Base-by-base conservation (phyloP, 2,797 vertebrate species). In the Varecia variegata region DNA sequence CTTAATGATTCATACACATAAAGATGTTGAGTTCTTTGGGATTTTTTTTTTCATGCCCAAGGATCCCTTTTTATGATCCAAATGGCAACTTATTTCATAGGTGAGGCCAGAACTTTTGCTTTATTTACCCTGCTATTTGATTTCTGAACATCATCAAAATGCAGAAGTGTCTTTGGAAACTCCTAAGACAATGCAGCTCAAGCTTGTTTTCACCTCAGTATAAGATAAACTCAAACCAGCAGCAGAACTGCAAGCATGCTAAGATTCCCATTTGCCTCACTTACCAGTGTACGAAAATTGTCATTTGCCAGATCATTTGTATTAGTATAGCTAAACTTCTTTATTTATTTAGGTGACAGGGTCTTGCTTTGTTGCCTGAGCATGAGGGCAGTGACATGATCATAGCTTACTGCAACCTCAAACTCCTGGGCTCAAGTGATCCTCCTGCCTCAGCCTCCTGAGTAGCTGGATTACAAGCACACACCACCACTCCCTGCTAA, bases 1-100 rank as follows among this genome's bases (percentile, higher is more conserved):
- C 35, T 95, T 94, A 92, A 95, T 58, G 94, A 73, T 43, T 50
- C 25, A 56, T 43, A 94, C 32, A 81, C 40, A 71, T 23, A 30
- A 80, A 74, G 23, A 67, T 32, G 25, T 9, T 47, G 43, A n/a
- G 20, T 76, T 32, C 50, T 79, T 82, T 47, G 60, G 32, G 43
- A 52, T 92, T 58, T 93, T 70, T 40, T 65, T 98, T 96, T 97
- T 93, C 81, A 47, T 87, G 21, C 5, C 27, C 9, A 18, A 58
- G 54, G 74, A 74, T 32, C 40, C 86, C 38, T 80, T 47, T 40
- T 60, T 77, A 45, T n/a, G 21, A 14, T 27, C 25, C 7, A 14
- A 93, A 10, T 18, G 18, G 18, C 11, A 85, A 87, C 17, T 94
- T 79, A 45, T 47, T 93, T 80, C 70, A 73, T 73, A 73, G 35